Percentiles rank a stretch among this genome's conserved stretches.
These are phyloP conservation scores for Phallusia fumigata DNA, from an alignment of 23 tunicate genomes.

Conservation along the genomic window DNA sequence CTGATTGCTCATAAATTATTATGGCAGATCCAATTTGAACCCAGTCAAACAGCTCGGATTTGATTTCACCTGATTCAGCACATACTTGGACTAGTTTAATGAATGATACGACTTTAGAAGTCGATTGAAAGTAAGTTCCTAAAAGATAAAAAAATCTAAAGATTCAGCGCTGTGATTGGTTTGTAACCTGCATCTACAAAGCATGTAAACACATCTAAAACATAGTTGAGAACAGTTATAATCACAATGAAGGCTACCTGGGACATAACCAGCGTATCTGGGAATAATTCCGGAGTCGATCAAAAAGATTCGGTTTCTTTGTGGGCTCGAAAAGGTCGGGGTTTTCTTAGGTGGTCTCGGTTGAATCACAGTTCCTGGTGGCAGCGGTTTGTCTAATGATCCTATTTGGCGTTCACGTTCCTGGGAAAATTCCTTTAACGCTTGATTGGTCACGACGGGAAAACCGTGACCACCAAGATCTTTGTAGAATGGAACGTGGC, in stretches of 20 bases:
- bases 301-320: constrained; percentile 31
- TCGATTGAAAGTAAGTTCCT: too few relatives aligned
- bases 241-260: constrained; percentile 38
- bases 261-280: constrained; percentile 85
- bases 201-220: background rate
- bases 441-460: constrained; percentile 65
- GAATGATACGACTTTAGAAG: too few relatives aligned
- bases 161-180: too few relatives aligned
- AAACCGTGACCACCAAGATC: constrained; percentile 80
- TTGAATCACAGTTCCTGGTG: constrained; percentile 13
- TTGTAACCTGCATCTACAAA: too few relatives aligned
- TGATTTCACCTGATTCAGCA: too few relatives aligned
- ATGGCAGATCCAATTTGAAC: too few relatives aligned
- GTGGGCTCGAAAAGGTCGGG: constrained; percentile 11
- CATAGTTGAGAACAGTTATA: background rate
- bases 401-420: constrained; percentile 30
- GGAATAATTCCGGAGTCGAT: constrained; percentile 73
- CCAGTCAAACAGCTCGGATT: too few relatives aligned
- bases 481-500: constrained; percentile 92
- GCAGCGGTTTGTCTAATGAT: constrained; percentile 19
- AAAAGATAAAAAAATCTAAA: too few relatives aligned
- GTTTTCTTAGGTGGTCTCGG: constrained; percentile 24
- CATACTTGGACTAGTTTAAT: too few relatives aligned
- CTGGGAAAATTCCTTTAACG: constrained; percentile 60
- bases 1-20: too few relatives aligned